Evolutionary conservation across 1,140 invertebrate species (phyloP).

Genomic region (Akabosia matsudoensis): DNA sequence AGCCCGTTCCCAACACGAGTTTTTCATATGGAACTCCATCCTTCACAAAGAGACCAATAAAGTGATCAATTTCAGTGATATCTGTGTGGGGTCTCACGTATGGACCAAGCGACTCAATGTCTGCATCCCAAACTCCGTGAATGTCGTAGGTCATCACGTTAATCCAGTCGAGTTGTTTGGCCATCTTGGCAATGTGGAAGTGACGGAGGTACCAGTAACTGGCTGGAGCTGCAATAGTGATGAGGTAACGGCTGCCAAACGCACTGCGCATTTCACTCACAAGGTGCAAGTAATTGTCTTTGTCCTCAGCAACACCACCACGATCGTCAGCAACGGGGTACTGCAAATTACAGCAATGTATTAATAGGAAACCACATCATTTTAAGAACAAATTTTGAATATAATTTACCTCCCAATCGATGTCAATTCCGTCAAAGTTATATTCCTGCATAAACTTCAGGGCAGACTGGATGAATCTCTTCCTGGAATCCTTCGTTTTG

Average conservation of each 20-base stretch:
- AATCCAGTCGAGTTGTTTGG: conserved; percentile 23
- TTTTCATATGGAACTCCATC: conserved; percentile 18
- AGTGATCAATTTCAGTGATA: conserved; percentile 16
- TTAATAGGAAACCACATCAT: no score
- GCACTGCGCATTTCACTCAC: conserved; percentile 5
- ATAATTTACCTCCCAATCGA: conserved; percentile 21
- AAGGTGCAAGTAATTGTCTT: neutral
- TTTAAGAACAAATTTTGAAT: no score
- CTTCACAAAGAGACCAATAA: conserved; percentile 7
- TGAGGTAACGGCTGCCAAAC: neutral
- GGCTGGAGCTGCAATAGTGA: conserved; percentile 19
- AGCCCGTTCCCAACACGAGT: conserved; percentile 12
- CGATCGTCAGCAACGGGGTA: conserved; percentile 21
- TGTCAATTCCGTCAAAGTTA: conserved; percentile 21
- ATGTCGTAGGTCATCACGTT: conserved; percentile 27
- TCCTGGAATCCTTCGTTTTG: neutral
- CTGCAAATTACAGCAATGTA: neutral
- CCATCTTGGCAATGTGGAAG: conserved; percentile 17
- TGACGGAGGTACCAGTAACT: conserved; percentile 24
- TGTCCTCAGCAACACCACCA: neutral
- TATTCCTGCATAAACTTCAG: conserved; percentile 1
- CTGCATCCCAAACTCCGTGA: conserved; percentile 21
- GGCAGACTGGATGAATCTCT: conserved; percentile 12
- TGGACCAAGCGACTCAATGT: conserved; percentile 21
- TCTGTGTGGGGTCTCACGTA: conserved; percentile 21